phyloP scores from a whole-genome alignment of 2,797 vertebrate species.

The Tragopan temminckii region DNA sequence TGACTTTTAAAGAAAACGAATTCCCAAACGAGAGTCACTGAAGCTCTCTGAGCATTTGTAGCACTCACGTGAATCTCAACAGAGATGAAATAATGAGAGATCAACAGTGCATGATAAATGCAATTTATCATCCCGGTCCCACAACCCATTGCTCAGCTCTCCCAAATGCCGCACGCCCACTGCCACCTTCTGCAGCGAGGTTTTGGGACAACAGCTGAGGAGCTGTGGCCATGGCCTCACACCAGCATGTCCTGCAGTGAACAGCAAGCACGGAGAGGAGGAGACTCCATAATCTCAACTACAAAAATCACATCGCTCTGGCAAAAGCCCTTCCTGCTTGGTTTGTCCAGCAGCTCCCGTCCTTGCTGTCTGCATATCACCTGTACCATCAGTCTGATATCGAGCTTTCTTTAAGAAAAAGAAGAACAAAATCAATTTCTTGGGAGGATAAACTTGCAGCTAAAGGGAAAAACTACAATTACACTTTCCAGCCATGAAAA shows the following conservation, averaged over 20 bases:
- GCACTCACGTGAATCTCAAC: background rate
- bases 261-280: background rate
- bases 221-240: background rate
- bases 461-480: slow-evolving; percentile 79
- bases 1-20: background rate
- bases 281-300: background rate
- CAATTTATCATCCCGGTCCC: fast-evolving
- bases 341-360: background rate
- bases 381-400: background rate
- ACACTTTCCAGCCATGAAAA: slow-evolving; percentile 82
- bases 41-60: background rate
- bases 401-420: slow-evolving; percentile 58
- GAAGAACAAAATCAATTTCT: slow-evolving; percentile 72
- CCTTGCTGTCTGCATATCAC: background rate
- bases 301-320: background rate
- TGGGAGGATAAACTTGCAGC: slow-evolving; percentile 72
- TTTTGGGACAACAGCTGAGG: background rate
- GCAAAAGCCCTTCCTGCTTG: background rate
- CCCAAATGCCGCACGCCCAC: background rate
- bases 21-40: fast-evolving
- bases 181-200: background rate
- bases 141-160: background rate
- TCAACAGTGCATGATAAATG: fast-evolving
- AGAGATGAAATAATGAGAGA: fast-evolving
- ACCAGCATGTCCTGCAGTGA: fast-evolving